Base-by-base conservation (phyloP, 1,140 invertebrate species). In the Nomia melanderi region DNA sequence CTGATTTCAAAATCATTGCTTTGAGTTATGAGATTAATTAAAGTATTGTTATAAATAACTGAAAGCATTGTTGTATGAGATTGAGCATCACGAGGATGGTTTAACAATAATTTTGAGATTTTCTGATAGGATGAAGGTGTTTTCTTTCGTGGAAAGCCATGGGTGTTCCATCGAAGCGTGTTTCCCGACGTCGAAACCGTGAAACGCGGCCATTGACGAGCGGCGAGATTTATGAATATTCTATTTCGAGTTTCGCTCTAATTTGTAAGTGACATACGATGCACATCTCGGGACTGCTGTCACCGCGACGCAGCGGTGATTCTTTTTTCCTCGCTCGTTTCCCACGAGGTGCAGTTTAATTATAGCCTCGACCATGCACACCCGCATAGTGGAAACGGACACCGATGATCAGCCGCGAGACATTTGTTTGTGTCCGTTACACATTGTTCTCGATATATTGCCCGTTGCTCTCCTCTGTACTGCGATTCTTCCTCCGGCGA, bases 271-370 rank as follows among this genome's bases (percentile, higher is more conserved):
- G 25, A 39, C 14, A 53, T 23, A 0, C 5, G 6, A 20, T 36
- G 25, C 23, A 54, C 56, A 79, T 54, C 33, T n/a, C 2, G 23
- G n/a, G 54, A 60, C 36, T 39, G 7, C 9, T 41, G 20, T 62
- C 23, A 17, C 50, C 25, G 56, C 66, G 67, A 70, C 47, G n/a
- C 29, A 4, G 27, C 23, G 27, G n/a, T 6, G 17, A 71, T 44
- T 54, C 50, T 66, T 80, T 66, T 71, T n/a, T n/a, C n/a, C n/a
- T n/a, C n/a, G n/a, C n/a, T n/a, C n/a, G n/a, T n/a, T n/a, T 81
- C 29, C 41, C 54, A 33, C 63, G 77, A 77, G 41, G 56, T 67
- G 56, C 27, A 44, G 67, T 78, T 77, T 82, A 82, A 82, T 82
- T 66, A 82, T 82, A 82, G 81, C 74, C n/a, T 36, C 44, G 53